Evolutionary conservation across 2,888 invertebrate species (phyloP), one percentile per base, ranked within the genome.

Genomic region (Parasteatoda lunata): DNA sequence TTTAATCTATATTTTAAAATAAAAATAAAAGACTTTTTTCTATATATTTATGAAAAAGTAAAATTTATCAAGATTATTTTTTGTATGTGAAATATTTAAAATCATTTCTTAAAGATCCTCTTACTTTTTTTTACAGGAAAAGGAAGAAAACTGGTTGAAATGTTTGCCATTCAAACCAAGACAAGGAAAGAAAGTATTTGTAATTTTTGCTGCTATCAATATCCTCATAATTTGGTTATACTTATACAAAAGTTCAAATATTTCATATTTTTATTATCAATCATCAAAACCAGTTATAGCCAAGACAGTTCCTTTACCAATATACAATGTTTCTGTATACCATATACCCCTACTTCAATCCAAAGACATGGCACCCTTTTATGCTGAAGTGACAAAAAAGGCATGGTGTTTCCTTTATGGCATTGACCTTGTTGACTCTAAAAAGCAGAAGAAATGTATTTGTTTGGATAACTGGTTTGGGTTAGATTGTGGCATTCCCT

Each of bases 401-500:
- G 49, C 52, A 9, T 89, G 87, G 87, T 89, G 89, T 47, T 80
- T 89, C 59, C 15, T 45, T 4, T 9, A 49, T 15, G 89, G 87
- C 13, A 70, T 59, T 9, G 71, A 88, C 73, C 9, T 85, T 70
- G 68, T 9, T 30, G 72, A 75, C 66, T 85, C 85, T 7, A 72
- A 77, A 54, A 49, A 11, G 11, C 9, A 45, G n/a, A 71, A 79
- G 45, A 80, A 87, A 48, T 89, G 89, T 49, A 66, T 73, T 6
- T 89, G 89, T 70, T 7, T 69, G 5, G 30, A 30, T 11, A 66
- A 77, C 54, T 89, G 89, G 89, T 78, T 71, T 87, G 89, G 89
- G 51, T 77, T 84, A 59, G 89, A 89, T 51, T 89, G 89, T 72
- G 89, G 89, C 2, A 87, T 89, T 65, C 89, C 89, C n/a, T 71